A percentile compares a stretch with the other conserved stretches of the same genome.
phyloP scores from a whole-genome alignment of 2,888 invertebrate genomes.

The Schrankia costaestrigalis region DNA sequence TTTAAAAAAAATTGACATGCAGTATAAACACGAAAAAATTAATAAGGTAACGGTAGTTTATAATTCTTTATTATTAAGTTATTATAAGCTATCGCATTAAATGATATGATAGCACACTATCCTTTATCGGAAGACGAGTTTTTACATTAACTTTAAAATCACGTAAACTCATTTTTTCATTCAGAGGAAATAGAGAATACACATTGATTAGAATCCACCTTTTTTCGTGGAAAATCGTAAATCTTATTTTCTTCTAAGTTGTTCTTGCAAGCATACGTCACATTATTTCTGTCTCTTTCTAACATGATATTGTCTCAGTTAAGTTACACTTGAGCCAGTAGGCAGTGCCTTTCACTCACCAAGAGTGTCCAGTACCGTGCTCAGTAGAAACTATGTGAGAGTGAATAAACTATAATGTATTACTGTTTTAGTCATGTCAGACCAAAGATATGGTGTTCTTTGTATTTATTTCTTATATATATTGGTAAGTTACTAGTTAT shows the following conservation, averaged over 20 bases:
- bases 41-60: no score
- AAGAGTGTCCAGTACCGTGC: constrained; percentile 21
- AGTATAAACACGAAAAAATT: no score
- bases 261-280: constrained; percentile 5
- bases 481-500: constrained; percentile 26
- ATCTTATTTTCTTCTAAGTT: constrained; percentile 3
- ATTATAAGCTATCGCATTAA: no score
- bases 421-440: constrained; percentile 49
- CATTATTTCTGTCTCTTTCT: constrained; percentile 33
- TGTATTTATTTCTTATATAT: constrained; percentile 36
- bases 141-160: no score
- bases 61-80: no score
- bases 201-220: no score
- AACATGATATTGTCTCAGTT: constrained; percentile 36
- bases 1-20: no score
- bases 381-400: constrained; percentile 14
- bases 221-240: constrained; percentile 7
- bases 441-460: constrained; percentile 63
- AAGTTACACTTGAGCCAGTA: constrained; percentile 41
- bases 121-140: no score
- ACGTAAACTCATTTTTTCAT: no score
- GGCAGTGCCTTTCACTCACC: constrained; percentile 64
- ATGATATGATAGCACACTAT: no score
- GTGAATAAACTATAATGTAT: constrained; percentile 42
- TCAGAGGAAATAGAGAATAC: no score